A percentile compares a stretch with the other conserved stretches of the same genome.
Conservation (phyloP, 1,140 invertebrate genomes). For the Drosophila athabasca region DNA sequence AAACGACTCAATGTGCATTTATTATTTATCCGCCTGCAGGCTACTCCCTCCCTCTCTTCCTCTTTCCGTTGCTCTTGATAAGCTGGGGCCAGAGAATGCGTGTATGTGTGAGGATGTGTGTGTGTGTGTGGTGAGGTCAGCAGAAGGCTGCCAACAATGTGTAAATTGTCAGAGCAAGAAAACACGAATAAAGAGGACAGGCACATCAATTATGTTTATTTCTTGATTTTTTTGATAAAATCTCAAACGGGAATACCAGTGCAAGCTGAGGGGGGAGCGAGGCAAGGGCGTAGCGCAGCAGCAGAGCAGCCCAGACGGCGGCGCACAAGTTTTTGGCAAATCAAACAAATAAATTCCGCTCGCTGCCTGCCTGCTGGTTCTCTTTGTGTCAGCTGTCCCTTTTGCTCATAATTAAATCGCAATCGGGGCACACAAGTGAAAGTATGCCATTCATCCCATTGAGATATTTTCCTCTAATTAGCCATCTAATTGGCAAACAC, state of each 20-base stretch:
- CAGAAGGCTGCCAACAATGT: slow-evolving; percentile 62
- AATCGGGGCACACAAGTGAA: slow-evolving; percentile 45
- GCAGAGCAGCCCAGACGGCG: slow-evolving; percentile 45
- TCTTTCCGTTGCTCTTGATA: slow-evolving; percentile 37
- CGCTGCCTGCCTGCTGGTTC: slow-evolving; percentile 5
- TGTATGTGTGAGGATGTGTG: slow-evolving; percentile 20
- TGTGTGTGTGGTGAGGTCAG: slow-evolving; percentile 53
- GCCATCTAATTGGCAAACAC: slow-evolving; percentile 35
- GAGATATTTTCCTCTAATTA: slow-evolving; percentile 51
- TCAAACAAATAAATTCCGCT: slow-evolving; percentile 46
- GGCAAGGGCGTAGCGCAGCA: neutral
- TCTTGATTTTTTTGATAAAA: slow-evolving; percentile 70
- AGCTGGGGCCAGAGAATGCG: slow-evolving; percentile 21
- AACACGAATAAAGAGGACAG: slow-evolving; percentile 57
- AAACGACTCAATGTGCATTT: slow-evolving; percentile 10
- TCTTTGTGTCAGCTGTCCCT: slow-evolving; percentile 50
- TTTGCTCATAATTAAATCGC: slow-evolving; percentile 44
- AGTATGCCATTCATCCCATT: slow-evolving; percentile 54
- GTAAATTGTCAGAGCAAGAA: slow-evolving; percentile 59
- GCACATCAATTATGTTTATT: slow-evolving; percentile 78
- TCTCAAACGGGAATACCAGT: slow-evolving; percentile 43
- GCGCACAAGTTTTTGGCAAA: slow-evolving; percentile 71
- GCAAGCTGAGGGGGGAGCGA: neutral
- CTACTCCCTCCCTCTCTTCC: slow-evolving; percentile 23
- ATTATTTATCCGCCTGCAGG: slow-evolving; percentile 55